phyloP scores from a whole-genome alignment of 2,888 invertebrate genomes.

The Bhutanitis thaidina region DNA sequence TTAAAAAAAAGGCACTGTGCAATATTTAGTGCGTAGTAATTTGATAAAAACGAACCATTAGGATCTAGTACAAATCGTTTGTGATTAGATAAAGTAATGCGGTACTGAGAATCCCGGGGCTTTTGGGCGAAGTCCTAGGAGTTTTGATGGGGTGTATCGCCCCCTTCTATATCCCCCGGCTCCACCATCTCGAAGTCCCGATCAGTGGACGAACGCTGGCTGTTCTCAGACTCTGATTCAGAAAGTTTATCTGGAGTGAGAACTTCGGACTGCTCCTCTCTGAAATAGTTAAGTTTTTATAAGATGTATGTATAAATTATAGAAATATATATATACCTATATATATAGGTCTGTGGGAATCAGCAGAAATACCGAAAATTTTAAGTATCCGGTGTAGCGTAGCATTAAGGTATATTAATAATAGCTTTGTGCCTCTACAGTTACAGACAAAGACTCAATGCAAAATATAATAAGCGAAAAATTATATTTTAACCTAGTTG shows the following conservation, averaged over 20 bases:
- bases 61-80: background rate
- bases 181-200: constrained; percentile 94
- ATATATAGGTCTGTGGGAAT: no score
- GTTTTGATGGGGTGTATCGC: constrained; percentile 6
- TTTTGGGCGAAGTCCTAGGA: background rate
- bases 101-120: background rate
- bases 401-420: no score
- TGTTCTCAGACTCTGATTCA: constrained; percentile 90
- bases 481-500: no score
- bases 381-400: no score
- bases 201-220: constrained; percentile 89
- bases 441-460: no score
- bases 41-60: background rate
- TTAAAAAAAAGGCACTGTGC: background rate
- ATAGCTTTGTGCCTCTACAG: no score
- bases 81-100: constrained; percentile 5
- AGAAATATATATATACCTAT: no score
- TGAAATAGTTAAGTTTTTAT: constrained; percentile 23
- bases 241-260: constrained; percentile 67
- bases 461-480: no score
- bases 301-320: no score
- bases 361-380: no score
- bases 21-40: constrained; percentile 13
- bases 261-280: constrained; percentile 32
- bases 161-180: constrained; percentile 80